These are phyloP conservation scores for Chymomyza costata DNA, from an alignment of 1,140 invertebrate genomes.

Conservation along the genomic window DNA sequence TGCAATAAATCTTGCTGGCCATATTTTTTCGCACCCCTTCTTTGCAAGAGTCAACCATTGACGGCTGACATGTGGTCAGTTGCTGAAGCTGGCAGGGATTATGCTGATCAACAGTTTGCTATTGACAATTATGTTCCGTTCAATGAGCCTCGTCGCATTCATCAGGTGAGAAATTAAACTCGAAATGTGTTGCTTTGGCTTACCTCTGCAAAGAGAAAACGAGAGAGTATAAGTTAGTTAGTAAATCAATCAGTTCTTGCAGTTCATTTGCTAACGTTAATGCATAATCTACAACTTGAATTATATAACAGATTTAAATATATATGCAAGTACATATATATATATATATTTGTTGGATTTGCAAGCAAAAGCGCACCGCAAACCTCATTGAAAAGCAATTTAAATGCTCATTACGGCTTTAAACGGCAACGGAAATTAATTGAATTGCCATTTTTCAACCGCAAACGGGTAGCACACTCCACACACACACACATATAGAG, in stretches of 20 bases:
- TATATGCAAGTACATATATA: no score
- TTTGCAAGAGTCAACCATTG: conserved; percentile 22
- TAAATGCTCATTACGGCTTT: conserved; percentile 72
- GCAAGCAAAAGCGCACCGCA: conserved; percentile 58
- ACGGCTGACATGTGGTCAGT: conserved; percentile 39
- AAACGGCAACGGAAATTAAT: conserved; percentile 67
- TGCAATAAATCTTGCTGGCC: conserved; percentile 56
- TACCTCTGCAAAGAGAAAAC: no score
- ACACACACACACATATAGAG: conserved; percentile 8
- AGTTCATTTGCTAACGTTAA: conserved; percentile 60
- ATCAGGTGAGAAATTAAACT: no score
- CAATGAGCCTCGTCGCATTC: no score
- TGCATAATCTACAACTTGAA: no score
- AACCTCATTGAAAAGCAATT: conserved; percentile 64
- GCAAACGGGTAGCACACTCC: conserved; percentile 23
- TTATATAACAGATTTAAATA: no score
- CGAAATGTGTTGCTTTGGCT: no score
- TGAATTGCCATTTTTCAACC: conserved; percentile 70
- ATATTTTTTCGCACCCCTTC: conserved; percentile 33
- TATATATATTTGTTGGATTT: no score
- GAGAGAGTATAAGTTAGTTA: no score
- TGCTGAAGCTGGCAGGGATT: conserved; percentile 14
- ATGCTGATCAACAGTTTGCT: conserved; percentile 65
- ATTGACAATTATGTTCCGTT: conserved; percentile 59
- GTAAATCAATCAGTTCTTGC: no score